Percentiles rank a stretch among this genome's conserved stretches.
Evolutionary conservation across 2,797 vertebrate species (phyloP).

Genomic region (Anniella stebbinsi): DNA sequence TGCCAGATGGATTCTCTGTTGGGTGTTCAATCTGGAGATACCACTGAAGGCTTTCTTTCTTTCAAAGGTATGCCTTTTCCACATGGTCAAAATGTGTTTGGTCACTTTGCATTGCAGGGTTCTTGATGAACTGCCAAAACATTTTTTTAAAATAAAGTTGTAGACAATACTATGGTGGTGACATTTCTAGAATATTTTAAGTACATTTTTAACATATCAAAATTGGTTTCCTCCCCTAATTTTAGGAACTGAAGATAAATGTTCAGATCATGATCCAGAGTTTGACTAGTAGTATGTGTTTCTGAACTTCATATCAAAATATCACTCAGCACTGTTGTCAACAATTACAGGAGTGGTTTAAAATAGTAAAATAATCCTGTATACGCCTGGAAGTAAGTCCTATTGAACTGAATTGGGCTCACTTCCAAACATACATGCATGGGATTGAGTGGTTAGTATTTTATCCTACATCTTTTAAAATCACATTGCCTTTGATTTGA

Average conservation of each 20-base stretch:
- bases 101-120: slow-evolving; percentile 49
- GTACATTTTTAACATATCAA: slow-evolving; percentile 44
- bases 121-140: slow-evolving; percentile 56
- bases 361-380: not conserved
- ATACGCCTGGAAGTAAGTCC: not conserved
- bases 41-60: slow-evolving; percentile 54
- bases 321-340: slow-evolving; percentile 7
- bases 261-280: not conserved
- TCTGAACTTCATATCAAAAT: not conserved
- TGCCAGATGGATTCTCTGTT: slow-evolving; percentile 62
- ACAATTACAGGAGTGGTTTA: not conserved
- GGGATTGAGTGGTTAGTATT: not conserved
- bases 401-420: not conserved
- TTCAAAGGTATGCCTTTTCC: slow-evolving; percentile 58
- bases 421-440: not conserved
- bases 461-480: not conserved
- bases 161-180: slow-evolving; percentile 33
- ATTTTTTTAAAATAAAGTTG: slow-evolving; percentile 7
- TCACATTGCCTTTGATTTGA: slow-evolving; percentile 33
- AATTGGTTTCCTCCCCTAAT: not conserved
- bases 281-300: not conserved
- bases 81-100: slow-evolving; percentile 60
- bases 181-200: slow-evolving; percentile 51
- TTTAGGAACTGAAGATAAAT: slow-evolving; percentile 1
- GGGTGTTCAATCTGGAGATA: slow-evolving; percentile 64